These are phyloP conservation scores for Aphaenogaster ashmeadi DNA, from an alignment of 1,140 invertebrate genomes.

Conservation along the genomic window DNA sequence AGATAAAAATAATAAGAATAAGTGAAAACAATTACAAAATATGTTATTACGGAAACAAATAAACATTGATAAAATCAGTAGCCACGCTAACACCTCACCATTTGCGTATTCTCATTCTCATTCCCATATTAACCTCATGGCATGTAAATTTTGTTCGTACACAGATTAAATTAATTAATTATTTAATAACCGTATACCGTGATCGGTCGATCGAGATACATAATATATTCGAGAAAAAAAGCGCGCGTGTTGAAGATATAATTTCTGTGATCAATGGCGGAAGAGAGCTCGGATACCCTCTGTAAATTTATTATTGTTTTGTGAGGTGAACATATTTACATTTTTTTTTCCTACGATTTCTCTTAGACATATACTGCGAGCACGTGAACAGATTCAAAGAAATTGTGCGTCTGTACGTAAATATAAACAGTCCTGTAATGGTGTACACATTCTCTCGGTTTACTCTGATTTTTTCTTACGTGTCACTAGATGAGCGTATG, in stretches of 20 bases:
- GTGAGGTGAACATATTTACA: not conserved
- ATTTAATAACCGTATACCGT: no score
- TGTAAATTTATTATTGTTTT: not conserved
- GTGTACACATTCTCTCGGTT: not conserved
- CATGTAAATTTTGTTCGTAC: no score
- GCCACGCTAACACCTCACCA: no score
- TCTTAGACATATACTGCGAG: not conserved
- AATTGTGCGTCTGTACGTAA: not conserved
- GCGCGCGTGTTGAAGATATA: not conserved
- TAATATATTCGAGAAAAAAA: slow-evolving; percentile 1
- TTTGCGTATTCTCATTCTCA: no score
- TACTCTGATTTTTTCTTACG: not conserved
- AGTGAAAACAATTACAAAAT: no score
- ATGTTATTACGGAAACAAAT: no score
- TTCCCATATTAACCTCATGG: no score
- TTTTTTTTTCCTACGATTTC: not conserved
- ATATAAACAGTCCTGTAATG: not conserved
- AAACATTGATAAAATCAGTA: no score
- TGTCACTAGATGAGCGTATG: not conserved
- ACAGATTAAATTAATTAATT: no score
- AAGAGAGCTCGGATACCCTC: not conserved
- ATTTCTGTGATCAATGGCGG: not conserved
- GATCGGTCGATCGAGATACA: not conserved
- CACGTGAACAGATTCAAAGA: slow-evolving; percentile 37
- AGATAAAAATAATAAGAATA: no score